Evolutionary conservation across 2,888 invertebrate species (phyloP), one percentile per base, ranked within the genome.

Genomic region (Lasius fuliginosus): DNA sequence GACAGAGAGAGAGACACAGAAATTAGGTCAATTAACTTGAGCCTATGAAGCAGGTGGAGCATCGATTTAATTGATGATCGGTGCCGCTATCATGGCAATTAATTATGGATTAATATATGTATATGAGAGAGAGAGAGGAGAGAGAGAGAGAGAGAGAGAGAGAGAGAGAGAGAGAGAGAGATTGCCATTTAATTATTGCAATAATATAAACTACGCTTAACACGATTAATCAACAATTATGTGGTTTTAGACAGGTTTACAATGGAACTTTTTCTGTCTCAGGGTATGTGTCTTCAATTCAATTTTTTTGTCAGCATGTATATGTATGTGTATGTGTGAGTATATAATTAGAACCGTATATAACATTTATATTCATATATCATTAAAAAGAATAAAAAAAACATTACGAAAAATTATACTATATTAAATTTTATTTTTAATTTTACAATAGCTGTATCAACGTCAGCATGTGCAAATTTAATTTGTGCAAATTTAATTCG

Each of bases 21-120:
- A 73, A 81, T 73, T 81, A 60, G 74, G 79, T 62, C 60, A 46
- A 73, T 73, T 36, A 81, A 36, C 15, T 30, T 12, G 27, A 76
- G 36, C 18, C 18, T 42, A 23, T 18, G 60, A 73, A 60, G 23
- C 58, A 60, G 79, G 12, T 46, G 1, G 33, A 15, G 3, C 15
- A 49, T 58, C n/a, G 30, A 68, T 60, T 58, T 46, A 73, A 46
- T 18, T 27, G 56, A 67, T 30, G 46, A 81, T 60, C 60, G 46
- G 73, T 49, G 12, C n/a, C n/a, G n/a, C 36, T 18, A 27, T 36
- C 18, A 12, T 23, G 6, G 27, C n/a, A 68, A 68, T 56, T 73
- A 73, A 73, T 73, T 56, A 15, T 5, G 15, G 56, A 71, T 71
- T 53, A 53, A 53, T 49, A 12, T 49, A 49, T 18, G 6, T 49